Conservation (phyloP, 2,888 invertebrate species). For the Agriotes lineatus region DNA sequence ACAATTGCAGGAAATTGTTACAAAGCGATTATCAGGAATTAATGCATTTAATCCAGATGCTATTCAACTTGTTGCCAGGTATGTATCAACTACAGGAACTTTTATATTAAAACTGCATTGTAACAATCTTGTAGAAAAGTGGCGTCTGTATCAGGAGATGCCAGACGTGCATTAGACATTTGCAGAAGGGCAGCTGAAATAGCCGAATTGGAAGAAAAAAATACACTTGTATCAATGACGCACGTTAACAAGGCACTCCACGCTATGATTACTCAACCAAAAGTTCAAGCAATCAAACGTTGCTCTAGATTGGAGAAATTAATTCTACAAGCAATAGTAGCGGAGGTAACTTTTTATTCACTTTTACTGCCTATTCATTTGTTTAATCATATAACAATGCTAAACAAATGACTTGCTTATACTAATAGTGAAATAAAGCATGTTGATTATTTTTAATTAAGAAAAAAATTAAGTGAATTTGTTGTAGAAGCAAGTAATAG, state of each 20-base stretch:
- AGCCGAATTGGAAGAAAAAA: conserved; percentile 70
- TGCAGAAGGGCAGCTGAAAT: conserved; percentile 92
- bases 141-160: conserved; percentile 97
- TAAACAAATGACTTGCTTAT: too few species aligned
- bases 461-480: too few species aligned
- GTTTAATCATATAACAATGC: too few species aligned
- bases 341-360: conserved; percentile 78
- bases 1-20: conserved; percentile 88
- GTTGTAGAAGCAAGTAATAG: too few species aligned
- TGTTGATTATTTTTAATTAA: too few species aligned
- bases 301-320: conserved; percentile 84
- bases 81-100: conserved; percentile 48
- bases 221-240: conserved; percentile 73
- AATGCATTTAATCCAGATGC: conserved; percentile 90
- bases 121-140: conserved; percentile 77
- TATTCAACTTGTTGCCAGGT: conserved; percentile 90
- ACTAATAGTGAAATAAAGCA: too few species aligned
- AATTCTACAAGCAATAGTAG: conserved; percentile 84
- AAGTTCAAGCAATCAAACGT: conserved; percentile 84
- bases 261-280: conserved; percentile 90
- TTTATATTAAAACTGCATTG: neutral
- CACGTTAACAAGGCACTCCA: conserved; percentile 86
- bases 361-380: too few species aligned
- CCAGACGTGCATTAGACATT: conserved; percentile 94
- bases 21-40: conserved; percentile 74